A percentile compares a stretch with the other conserved stretches of the same genome.
These are phyloP conservation scores for Aleiodes sp. DNA, from an alignment of 1,140 invertebrate genomes.

Conservation along the genomic window DNA sequence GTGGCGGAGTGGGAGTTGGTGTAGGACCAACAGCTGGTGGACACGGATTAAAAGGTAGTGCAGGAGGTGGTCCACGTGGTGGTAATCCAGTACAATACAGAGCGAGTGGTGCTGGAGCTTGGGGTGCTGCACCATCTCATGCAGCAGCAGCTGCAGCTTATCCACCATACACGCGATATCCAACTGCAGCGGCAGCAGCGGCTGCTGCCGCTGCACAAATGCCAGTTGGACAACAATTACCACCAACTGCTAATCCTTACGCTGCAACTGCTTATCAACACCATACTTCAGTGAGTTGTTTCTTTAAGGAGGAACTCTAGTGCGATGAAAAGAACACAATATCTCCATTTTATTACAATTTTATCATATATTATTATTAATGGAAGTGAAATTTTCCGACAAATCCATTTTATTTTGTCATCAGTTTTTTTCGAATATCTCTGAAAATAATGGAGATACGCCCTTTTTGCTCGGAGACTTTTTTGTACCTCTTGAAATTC, in stretches of 20 bases:
- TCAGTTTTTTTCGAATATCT: too few relatives aligned
- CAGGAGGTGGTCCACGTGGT: conserved; percentile 57
- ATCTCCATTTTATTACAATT: conserved; percentile 11
- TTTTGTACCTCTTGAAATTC: too few relatives aligned
- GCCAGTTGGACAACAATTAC: conserved; percentile 60
- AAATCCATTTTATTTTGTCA: too few relatives aligned
- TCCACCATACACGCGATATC: conserved; percentile 59
- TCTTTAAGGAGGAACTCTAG: neutral
- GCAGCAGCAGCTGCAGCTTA: conserved; percentile 56
- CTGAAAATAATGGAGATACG: too few relatives aligned
- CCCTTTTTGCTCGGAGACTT: too few relatives aligned
- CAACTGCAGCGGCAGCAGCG: conserved; percentile 53
- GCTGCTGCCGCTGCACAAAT: conserved; percentile 54
- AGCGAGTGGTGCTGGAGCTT: conserved; percentile 53
- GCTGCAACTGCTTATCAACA: conserved; percentile 62
- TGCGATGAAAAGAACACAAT: neutral
- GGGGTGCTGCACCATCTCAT: conserved; percentile 57
- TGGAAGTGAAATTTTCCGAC: too few relatives aligned
- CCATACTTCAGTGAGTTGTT: conserved; percentile 59
- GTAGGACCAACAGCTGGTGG: conserved; percentile 48
- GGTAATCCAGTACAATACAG: conserved; percentile 62
- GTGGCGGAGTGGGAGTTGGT: conserved; percentile 49
- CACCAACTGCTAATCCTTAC: conserved; percentile 60
- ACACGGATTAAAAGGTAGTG: conserved; percentile 53
- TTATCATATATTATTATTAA: conserved; percentile 23